Evolutionary conservation across 64 coral and sea anemone genomes (phyloP).

Genomic region (Montipora foliosa): DNA sequence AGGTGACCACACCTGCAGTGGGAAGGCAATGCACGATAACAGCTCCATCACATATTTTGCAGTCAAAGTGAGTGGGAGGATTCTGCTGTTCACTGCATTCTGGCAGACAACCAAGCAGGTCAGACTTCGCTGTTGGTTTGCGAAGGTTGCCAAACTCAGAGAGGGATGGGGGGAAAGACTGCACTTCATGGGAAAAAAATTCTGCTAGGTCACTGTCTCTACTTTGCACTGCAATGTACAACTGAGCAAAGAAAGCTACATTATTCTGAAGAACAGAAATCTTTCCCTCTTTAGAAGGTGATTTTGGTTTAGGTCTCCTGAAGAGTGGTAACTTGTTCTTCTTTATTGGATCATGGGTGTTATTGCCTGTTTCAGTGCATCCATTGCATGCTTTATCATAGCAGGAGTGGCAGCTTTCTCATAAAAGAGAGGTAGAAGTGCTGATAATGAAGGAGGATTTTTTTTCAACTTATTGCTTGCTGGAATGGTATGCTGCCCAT

Average conservation of each 20-base stretch:
- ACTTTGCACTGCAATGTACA: no score
- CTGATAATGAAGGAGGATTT: no score
- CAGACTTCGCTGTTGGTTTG: slow-evolving; percentile 22
- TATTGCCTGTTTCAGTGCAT: no score
- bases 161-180: slow-evolving; percentile 21
- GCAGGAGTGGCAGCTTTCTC: no score
- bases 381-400: no score
- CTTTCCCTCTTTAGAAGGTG: not conserved
- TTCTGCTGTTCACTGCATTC: not conserved
- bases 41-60: slow-evolving; percentile 40
- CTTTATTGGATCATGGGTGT: slow-evolving; percentile 29
- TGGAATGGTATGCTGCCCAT: no score
- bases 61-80: slow-evolving; percentile 24
- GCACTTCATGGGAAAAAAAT: slow-evolving; percentile 41
- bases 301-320: slow-evolving; percentile 9
- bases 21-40: slow-evolving; percentile 23
- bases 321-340: slow-evolving; percentile 32
- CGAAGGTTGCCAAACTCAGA: slow-evolving; percentile 38
- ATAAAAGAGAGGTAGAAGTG: no score
- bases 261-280: no score
- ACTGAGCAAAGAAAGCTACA: no score
- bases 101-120: slow-evolving; percentile 20
- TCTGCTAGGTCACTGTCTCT: not conserved
- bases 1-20: not conserved
- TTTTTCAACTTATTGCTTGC: no score